Evolutionary conservation across 2,797 vertebrate species (phyloP), one percentile per base, ranked within the genome.

Genomic region (Hyperoplus immaculatus): DNA sequence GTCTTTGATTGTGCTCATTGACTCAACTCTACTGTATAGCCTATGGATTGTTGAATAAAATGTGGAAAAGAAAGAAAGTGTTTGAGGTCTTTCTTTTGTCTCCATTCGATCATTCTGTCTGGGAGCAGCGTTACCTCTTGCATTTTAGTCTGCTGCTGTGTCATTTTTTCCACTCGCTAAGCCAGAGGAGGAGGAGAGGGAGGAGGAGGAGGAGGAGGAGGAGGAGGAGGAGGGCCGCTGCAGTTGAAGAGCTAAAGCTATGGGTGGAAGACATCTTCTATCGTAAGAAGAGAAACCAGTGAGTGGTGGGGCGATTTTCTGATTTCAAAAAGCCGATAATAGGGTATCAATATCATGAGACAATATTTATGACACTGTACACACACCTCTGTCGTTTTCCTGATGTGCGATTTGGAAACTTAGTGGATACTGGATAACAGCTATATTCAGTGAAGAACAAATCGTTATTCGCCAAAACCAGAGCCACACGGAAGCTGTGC

Each of bases 111-210:
- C 75, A 15, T 18, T 67, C 16, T 72, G 86, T 86, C 88, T 89
- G 83, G 63, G 67, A 91, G 72, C 75, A 71, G 73, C 38, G 51
- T 81, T 72, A 78, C 75, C 80, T 84, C 72, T 74, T 83, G 63
- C 73, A 69, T 87, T 88, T 86, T 42, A 77, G 74, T 75, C 86
- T 84, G 82, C 82, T 78, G 78, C 87, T 47, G 55, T 92, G 87
- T 95, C 89, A 94, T 79, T 93, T 91, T 95, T 96, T 96, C 95
- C 94, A 92, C 56, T 69, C 69, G 29, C 72, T 72, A 14, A 60
- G 81, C 90, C 87, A 85, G 83, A 65, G 80, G 29, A 29, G 21
- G 21, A 21, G 29, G 29, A 29, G 29, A 29, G 29, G 29, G 29
- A 29, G 29, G 29, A 29, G 29, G 29, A 29, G 29, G 29, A 29